These are phyloP conservation scores for Amphiprion percula DNA, from an alignment of 2,113 vertebrate genomes.

Conservation along the genomic window DNA sequence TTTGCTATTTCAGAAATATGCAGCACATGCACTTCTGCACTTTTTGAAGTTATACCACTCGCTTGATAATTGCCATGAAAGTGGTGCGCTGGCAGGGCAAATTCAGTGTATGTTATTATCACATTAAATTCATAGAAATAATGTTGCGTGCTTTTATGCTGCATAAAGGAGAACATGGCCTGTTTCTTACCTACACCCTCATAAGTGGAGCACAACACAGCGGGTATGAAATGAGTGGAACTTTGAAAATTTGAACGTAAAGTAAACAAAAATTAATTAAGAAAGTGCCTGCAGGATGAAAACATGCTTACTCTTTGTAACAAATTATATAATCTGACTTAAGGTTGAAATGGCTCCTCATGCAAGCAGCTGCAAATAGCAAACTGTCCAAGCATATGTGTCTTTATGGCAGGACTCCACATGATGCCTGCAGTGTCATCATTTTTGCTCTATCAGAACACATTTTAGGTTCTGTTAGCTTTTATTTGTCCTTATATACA, in stretches of 20 bases:
- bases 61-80: slow-evolving; percentile 39
- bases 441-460: neutral
- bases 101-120: slow-evolving; percentile 27
- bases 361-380: neutral
- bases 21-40: slow-evolving; percentile 37
- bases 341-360: slow-evolving; percentile 13
- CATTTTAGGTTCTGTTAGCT: neutral
- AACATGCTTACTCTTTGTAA: slow-evolving; percentile 14
- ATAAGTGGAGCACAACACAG: slow-evolving; percentile 35
- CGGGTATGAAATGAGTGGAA: slow-evolving; percentile 1
- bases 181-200: slow-evolving; percentile 20
- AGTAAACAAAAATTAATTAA: slow-evolving; percentile 39
- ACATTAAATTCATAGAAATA: slow-evolving; percentile 31
- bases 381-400: neutral
- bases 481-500: neutral
- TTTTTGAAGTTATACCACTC: slow-evolving; percentile 54
- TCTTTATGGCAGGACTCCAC: neutral
- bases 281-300: slow-evolving; percentile 9
- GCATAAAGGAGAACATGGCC: neutral
- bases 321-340: slow-evolving; percentile 26
- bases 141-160: slow-evolving; percentile 2
- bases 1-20: slow-evolving; percentile 45
- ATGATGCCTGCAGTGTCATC: neutral
- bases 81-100: neutral
- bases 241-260: slow-evolving; percentile 5